Evolutionary conservation across 2,113 vertebrate species (phyloP), one percentile per base, ranked within the genome.

Genomic region (Rhynchomys soricoides): DNA sequence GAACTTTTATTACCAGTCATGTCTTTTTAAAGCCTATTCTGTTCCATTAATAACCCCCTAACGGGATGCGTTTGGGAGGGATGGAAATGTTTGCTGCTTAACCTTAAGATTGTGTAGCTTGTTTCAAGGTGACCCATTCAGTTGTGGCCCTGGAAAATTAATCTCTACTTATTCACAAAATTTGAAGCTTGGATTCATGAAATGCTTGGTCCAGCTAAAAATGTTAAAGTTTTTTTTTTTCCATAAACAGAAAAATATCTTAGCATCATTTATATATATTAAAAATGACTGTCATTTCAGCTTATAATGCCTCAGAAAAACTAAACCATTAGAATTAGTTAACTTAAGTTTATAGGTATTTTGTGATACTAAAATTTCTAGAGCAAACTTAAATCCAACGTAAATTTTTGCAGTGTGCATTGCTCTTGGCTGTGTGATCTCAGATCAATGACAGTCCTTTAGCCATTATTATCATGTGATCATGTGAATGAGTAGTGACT

Each of bases 81-180:
- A 93, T 98, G 57, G 78, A 97, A 97, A 55, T 97, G 94, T 98
- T 98, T 97, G 97, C 98, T 96, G 62, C 98, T 97, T 97, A 98
- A 86, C 93, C 94, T 98, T 97, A 97, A 96, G 96, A 91, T 96
- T 97, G 87, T 95, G 93, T 96, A 94, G 96, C 91, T 98, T 96
- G 85, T 98, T 98, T 97, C 95, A 95, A 97, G 97, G 92, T 95
- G 50, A 78, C 62, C 62, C 22, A 6, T 64, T 94, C 26, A 62
- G 40, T 45, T 89, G 59, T 91, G 59, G 86, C 12, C 6, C 52
- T 97, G 70, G 93, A 43, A 82, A 70, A 75, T n/a, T 62, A 57
- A n/a, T n/a, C 22, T 16, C 52, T 57, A 50, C 45, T 83, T 93
- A 93, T 24, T 89, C 73, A 93, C 48, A 91, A 83, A 94, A 85